A percentile compares a stretch with the other conserved stretches of the same genome.
Evolutionary conservation across 2,888 invertebrate species (phyloP).

Genomic region (Latheticus oryzae): DNA sequence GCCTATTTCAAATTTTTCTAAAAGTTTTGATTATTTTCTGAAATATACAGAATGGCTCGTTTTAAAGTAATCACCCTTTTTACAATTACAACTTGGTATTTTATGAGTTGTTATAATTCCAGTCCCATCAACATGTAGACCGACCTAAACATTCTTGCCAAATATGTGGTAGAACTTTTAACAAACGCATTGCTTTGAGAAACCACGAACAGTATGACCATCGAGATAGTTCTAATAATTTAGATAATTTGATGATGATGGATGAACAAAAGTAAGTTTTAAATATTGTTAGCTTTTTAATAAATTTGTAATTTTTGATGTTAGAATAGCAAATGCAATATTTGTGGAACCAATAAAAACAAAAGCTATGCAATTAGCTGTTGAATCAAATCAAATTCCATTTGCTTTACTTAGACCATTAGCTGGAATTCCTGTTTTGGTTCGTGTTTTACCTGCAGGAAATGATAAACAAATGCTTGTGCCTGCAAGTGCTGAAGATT

Average conservation of each 20-base stretch:
- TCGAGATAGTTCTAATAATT: constrained; percentile 65
- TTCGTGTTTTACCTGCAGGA: constrained; percentile 73
- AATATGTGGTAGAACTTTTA: constrained; percentile 69
- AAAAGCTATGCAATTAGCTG: constrained; percentile 76
- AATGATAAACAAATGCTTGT: constrained; percentile 73
- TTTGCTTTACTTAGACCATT: constrained; percentile 78
- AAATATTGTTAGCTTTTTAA: neutral
- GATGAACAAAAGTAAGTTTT: constrained; percentile 46
- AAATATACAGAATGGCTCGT: no score
- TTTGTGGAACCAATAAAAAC: constrained; percentile 79
- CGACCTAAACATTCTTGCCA: constrained; percentile 69
- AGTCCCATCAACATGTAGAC: constrained; percentile 68
- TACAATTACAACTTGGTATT: no score
- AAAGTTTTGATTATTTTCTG: no score
- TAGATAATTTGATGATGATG: no score
- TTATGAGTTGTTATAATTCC: no score
- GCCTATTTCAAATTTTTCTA: no score
- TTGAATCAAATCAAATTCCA: constrained; percentile 74
- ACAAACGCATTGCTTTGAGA: constrained; percentile 67
- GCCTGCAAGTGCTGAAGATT: constrained; percentile 78
- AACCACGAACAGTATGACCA: constrained; percentile 72
- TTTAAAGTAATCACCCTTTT: no score
- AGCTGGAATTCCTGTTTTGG: constrained; percentile 75
- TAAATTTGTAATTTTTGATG: constrained; percentile 4
- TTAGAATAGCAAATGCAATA: constrained; percentile 66